phyloP scores from a whole-genome alignment of 2,113 vertebrate species.

The Rhodinocichla rosea region DNA sequence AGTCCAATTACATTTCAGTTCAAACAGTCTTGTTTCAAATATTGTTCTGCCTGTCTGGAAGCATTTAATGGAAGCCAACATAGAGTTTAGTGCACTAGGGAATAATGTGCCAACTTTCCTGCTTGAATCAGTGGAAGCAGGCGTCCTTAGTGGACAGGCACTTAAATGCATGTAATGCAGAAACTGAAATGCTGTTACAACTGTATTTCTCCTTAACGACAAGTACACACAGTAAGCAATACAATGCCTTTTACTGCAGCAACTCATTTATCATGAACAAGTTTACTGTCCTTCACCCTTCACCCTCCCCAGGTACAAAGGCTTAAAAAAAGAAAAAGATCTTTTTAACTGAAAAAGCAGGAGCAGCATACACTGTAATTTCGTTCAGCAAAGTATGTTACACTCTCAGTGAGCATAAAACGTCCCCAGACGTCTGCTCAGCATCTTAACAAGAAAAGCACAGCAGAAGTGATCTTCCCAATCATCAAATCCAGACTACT shows the following conservation, averaged over 20 bases:
- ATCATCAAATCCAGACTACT: not conserved
- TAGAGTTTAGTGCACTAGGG: conserved; percentile 17
- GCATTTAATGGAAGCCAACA: conserved; percentile 61
- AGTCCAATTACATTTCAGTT: conserved; percentile 63
- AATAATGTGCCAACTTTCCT: conserved; percentile 62
- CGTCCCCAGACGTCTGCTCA: not conserved
- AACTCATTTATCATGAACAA: conserved; percentile 58
- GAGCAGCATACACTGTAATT: not conserved
- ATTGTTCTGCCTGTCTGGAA: conserved; percentile 55
- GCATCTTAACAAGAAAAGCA: not conserved
- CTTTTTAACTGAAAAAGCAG: not conserved
- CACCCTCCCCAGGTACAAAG: not conserved
- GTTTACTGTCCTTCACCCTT: conserved; percentile 37
- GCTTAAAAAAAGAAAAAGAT: not conserved
- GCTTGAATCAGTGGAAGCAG: conserved; percentile 26
- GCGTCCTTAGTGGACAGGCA: conserved; percentile 36
- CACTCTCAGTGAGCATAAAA: not conserved
- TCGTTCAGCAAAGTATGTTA: not conserved
- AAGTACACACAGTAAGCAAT: conserved; percentile 35
- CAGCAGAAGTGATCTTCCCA: not conserved
- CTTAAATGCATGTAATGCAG: conserved; percentile 62
- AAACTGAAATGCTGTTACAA: conserved; percentile 63
- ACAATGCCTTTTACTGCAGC: conserved; percentile 13
- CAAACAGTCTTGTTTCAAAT: conserved; percentile 63
- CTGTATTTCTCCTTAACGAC: conserved; percentile 50